Evolutionary conservation across 2,797 vertebrate genomes (phyloP).

Genomic region (Busarellus nigricollis): DNA sequence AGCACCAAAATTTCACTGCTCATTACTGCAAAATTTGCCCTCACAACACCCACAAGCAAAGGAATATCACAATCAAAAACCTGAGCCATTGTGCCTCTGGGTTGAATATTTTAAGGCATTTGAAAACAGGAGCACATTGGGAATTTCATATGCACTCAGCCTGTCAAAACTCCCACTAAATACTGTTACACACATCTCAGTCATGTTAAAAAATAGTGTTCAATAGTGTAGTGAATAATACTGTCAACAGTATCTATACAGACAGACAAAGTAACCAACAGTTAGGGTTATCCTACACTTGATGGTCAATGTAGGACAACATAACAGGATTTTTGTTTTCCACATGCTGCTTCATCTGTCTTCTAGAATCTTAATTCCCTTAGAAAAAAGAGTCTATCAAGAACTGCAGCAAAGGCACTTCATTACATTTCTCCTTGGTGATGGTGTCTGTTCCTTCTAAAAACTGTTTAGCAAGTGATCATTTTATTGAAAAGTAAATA

Average conservation of each 20-base stretch:
- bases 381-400: background rate
- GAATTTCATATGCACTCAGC: background rate
- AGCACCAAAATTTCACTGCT: background rate
- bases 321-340: background rate
- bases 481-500: background rate
- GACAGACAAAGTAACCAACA: background rate
- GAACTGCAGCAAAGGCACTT: background rate
- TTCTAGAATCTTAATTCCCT: background rate
- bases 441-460: background rate
- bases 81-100: background rate
- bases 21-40: background rate
- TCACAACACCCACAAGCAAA: background rate
- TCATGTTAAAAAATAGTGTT: background rate
- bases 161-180: background rate
- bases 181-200: background rate
- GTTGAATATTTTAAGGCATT: background rate
- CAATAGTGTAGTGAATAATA: background rate
- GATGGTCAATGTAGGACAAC: background rate
- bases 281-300: background rate
- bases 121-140: background rate
- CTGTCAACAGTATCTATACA: background rate
- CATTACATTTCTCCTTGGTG: background rate
- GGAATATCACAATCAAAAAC: background rate
- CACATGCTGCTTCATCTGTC: background rate
- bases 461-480: background rate